A percentile compares a stretch with the other conserved stretches of the same genome.
Evolutionary conservation across 2,888 invertebrate genomes (phyloP).

Genomic region (Drosophila macrospina): DNA sequence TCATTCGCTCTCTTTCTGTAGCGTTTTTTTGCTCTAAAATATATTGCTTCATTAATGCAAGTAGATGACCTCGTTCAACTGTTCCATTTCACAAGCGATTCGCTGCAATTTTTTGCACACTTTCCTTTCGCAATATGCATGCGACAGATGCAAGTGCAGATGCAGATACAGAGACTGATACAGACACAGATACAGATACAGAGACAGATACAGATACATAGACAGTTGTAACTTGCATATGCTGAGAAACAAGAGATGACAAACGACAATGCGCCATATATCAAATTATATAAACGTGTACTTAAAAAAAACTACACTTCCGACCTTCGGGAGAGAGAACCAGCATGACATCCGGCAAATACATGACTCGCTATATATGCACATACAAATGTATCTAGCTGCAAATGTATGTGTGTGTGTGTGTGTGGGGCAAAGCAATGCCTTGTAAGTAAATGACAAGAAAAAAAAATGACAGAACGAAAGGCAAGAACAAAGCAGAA

Average conservation of each 20-base stretch:
- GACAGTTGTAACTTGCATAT: constrained; percentile 23
- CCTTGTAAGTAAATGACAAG: constrained; percentile 74
- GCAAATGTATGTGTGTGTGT: constrained; percentile 13
- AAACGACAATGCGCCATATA: constrained; percentile 78
- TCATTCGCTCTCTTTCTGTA: background rate
- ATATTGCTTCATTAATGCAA: constrained; percentile 66
- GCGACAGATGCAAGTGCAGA: constrained; percentile 48
- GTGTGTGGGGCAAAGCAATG: constrained; percentile 29
- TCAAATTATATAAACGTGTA: constrained; percentile 80
- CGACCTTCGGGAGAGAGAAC: constrained; percentile 71
- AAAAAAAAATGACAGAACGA: constrained; percentile 27
- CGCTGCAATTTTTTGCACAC: constrained; percentile 54
- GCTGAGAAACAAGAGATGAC: constrained; percentile 61
- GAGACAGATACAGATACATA: constrained; percentile 10
- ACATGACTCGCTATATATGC: constrained; percentile 46
- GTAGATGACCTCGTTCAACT: constrained; percentile 70
- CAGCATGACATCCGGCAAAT: constrained; percentile 81
- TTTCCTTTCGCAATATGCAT: constrained; percentile 30
- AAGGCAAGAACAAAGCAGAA: constrained; percentile 58
- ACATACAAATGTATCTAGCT: constrained; percentile 26
- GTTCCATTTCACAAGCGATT: constrained; percentile 66
- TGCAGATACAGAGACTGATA: constrained; percentile 10
- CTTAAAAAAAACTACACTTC: constrained; percentile 78
- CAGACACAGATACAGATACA: constrained; percentile 19
- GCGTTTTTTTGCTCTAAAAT: constrained; percentile 13